Base-by-base conservation (phyloP, 2,797 vertebrate genomes). In the Cossypha caffra region DNA sequence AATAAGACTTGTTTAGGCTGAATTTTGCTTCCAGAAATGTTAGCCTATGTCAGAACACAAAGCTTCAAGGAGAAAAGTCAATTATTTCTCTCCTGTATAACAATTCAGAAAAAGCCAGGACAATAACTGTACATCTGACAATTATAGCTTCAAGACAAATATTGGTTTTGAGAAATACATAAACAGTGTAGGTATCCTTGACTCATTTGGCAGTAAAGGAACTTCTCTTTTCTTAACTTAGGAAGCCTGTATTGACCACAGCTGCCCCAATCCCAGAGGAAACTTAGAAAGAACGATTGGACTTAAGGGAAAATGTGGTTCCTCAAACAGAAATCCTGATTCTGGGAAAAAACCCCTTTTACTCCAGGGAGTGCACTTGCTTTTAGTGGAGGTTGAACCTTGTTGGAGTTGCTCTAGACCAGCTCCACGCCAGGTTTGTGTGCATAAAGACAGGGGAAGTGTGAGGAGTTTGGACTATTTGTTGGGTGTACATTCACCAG, bases 251-350 rank as follows among this genome's bases (percentile, higher is more conserved):
- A 10, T 21, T 43, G 24, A 58, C 47, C 38, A 52, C 15, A 75
- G 38, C 38, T 50, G 26, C 54, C 24, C 15, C 38, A 52, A 43
- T 37, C 51, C 52, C 18, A 78, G 52, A 64, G 48, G 25, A n/a
- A 68, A 23, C 20, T 17, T 35, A 19, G 47, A 37, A 67, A 54
- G 3, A 28, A 37, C 0, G 1, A 2, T 10, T 37, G 16, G 24
- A 35, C 5, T 15, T 9, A 26, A 33, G 4, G 6, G 8, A 33
- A 51, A 59, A 40, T 24, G 43, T 48, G 5, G 4, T 13, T 88
- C 11, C 28, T 37, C 0, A 0, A 74, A 31, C 2, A 28, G 35
- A 87, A 61, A 38, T 38, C 10, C 35, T 1, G 0, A 9, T 58
- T 93, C 33, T 57, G 9, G 29, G 29, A 21, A n/a, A 15, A 8